A percentile compares a stretch with the other conserved stretches of the same genome.
These are phyloP conservation scores for Vulpes ferrilata DNA, from an alignment of 2,113 vertebrate species.

Conservation along the genomic window DNA sequence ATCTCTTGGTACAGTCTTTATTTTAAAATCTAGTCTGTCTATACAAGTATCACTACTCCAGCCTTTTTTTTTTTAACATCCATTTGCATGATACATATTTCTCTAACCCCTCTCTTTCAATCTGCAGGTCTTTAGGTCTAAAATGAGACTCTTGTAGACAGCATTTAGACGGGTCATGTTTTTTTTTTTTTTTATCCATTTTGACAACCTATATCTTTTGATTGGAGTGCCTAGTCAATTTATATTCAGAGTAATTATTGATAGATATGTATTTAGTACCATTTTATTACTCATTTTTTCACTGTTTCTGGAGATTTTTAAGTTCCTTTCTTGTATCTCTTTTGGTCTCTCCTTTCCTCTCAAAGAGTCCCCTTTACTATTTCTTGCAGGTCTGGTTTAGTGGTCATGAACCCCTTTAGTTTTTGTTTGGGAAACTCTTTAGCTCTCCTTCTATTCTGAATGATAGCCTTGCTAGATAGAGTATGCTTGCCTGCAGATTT, in stretches of 20 bases:
- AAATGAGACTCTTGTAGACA: neutral
- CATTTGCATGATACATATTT: neutral
- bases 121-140: neutral
- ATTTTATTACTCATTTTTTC: neutral
- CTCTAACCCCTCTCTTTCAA: neutral
- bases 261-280: neutral
- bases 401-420: neutral
- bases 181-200: neutral
- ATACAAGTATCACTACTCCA: neutral
- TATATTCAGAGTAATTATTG: neutral
- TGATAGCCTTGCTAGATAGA: neutral
- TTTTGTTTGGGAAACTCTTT: neutral
- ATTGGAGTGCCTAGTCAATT: neutral
- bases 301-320: neutral
- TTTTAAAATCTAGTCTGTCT: neutral
- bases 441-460: neutral
- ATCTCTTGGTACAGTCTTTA: neutral
- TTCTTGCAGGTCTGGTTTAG: neutral
- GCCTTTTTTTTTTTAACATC: neutral
- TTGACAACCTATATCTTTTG: neutral
- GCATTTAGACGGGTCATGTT: neutral
- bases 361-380: neutral
- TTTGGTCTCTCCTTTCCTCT: neutral
- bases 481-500: neutral
- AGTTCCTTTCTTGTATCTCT: neutral